Base-by-base conservation (phyloP, 2,797 vertebrate genomes). In the Alectoris magna region DNA sequence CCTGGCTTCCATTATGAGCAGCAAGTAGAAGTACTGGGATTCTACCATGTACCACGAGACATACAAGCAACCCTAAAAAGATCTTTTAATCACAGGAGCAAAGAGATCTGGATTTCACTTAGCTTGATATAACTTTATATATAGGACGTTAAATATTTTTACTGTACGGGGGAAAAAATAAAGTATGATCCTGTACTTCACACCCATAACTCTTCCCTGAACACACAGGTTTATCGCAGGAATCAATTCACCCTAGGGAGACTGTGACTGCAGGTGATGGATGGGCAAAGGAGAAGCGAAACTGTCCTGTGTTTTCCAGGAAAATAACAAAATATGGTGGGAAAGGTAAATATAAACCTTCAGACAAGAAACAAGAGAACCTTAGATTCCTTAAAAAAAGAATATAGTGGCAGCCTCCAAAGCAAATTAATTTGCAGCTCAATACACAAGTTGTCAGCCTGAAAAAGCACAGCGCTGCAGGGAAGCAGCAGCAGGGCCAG, bases 251-350 rank as follows among this genome's bases (percentile, higher is more conserved):
- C 63, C 60, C 87, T 75, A 17, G 39, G 36, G 58, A 49, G 60
- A 24, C 39, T 67, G 55, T 44, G 22, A 66, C 51, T 90, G 78
- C 55, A 91, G 46, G 78, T 72, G n/a, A 91, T 8, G 72, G 11
- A 34, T 5, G 55, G 24, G n/a, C 87, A 95, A 84, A 91, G 55
- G 38, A 85, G 86, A 81, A 62, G 29, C 27, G 85, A 91, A 91
- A 80, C 24, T 23, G 11, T 24, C 39, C 72, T 27, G 29, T 36
- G 77, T 86, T 89, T 86, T 85, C 58, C 87, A 95, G 60, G 70
- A 67, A 86, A 86, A 81, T 13, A 93, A 55, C 38, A 23, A 48
- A 67, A 63, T 9, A 11, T 22, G 36, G 72, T 0, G 0, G 36
- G 4, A 56, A 73, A 72, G 72, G 17, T 7, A 92, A 93, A 91